Conservation (phyloP, 2,888 invertebrate species). For the Coenonympha glycerion region DNA sequence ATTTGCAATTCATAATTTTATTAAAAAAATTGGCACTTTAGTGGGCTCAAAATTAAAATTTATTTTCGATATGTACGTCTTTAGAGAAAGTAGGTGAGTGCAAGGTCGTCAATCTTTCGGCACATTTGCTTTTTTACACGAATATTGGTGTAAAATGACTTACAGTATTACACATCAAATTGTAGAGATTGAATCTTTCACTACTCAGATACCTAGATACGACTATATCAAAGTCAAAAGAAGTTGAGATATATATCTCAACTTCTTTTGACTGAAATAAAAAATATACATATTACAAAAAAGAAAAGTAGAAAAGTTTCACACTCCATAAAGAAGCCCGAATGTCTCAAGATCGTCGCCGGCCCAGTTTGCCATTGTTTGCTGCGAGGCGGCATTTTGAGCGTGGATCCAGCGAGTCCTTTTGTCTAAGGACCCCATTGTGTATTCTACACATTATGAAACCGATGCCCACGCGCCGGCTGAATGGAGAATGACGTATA, state of each 20-base stretch:
- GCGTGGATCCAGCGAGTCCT: constrained; percentile 27
- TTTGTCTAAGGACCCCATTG: constrained; percentile 27
- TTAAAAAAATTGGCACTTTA: too few relatives aligned
- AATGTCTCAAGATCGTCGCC: constrained; percentile 24
- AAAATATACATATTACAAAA: not conserved
- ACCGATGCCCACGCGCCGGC: constrained; percentile 22
- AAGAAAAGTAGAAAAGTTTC: constrained; percentile 13
- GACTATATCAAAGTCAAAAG: too few relatives aligned
- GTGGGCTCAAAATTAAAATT: too few relatives aligned
- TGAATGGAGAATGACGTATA: constrained; percentile 24
- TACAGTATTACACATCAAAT: too few relatives aligned
- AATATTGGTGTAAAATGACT: too few relatives aligned
- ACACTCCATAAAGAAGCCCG: constrained; percentile 21
- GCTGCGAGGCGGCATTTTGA: constrained; percentile 28
- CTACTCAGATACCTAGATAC: too few relatives aligned
- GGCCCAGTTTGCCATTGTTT: constrained; percentile 27
- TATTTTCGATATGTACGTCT: too few relatives aligned
- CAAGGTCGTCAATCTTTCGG: constrained; percentile 14
- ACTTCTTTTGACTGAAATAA: not conserved
- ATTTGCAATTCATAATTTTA: not conserved
- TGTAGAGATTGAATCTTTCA: too few relatives aligned
- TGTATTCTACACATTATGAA: constrained; percentile 25
- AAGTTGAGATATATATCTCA: too few relatives aligned
- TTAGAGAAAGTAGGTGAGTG: constrained; percentile 6
- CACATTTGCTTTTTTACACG: constrained; percentile 12